Evolutionary conservation across 2,113 vertebrate species (phyloP), one percentile per base, ranked within the genome.

Genomic region (Calyptommatus sinebrachiatus): DNA sequence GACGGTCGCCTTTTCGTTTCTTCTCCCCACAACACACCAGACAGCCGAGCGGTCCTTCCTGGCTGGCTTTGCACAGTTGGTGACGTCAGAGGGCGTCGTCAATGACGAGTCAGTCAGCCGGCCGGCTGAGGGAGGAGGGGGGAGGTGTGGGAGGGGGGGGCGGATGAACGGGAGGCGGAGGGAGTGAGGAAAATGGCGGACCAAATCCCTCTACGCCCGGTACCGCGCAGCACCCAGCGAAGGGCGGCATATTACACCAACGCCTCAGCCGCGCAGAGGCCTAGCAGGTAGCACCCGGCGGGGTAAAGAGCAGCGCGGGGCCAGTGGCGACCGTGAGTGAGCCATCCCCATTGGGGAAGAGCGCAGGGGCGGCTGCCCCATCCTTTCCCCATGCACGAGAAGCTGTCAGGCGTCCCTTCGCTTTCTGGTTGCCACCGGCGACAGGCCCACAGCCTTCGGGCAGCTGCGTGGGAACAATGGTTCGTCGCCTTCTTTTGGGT

Each of bases 121-220:
- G 41, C 45, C 41, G n/a, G 41, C 10, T 16, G 75, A 28, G 1
- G 28, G 41, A 11, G 70, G 28, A 69, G 74, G 5, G 48, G 50
- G 12, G 16, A 53, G 5, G 50, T 7, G 50, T 9, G n/a, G n/a
- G n/a, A n/a, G n/a, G n/a, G n/a, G n/a, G n/a, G n/a, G n/a, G n/a
- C n/a, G n/a, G 53, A 57, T 57, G 53, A 57, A 57, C 24, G 41
- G 8, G 70, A 26, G 72, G 74, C 2, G 10, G 24, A 22, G 1
- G 21, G 21, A 9, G 60, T 84, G 86, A 83, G 85, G 82, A 91
- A 87, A 83, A 96, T 96, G 95, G 94, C 93, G 89, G 95, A 95
- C 21, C 92, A 88, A 63, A 94, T 95, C 71, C 94, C 92, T 29
- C 90, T 95, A 73, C 89, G 86, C 86, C 93, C 91, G 16, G 93